Percentiles rank a stretch among this genome's conserved stretches.
phyloP scores from a whole-genome alignment of 2,113 vertebrate genomes.

The Xyrauchen texanus region DNA sequence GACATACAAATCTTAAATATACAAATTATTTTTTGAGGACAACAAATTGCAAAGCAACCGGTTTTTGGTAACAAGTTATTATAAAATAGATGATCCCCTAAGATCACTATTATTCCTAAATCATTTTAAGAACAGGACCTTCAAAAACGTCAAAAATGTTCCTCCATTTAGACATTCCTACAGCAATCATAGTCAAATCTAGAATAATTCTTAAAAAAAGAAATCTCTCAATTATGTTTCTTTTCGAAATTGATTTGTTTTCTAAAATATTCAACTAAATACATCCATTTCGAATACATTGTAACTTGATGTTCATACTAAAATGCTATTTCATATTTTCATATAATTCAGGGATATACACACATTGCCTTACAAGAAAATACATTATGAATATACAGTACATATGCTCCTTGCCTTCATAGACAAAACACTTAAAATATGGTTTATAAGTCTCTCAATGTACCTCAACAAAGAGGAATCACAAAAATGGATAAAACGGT shows the following conservation, averaged over 20 bases:
- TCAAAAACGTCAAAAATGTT: too few relatives aligned
- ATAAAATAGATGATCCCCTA: background rate
- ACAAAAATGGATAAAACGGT: slow-evolving; percentile 61
- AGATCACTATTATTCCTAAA: background rate
- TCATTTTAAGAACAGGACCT: too few relatives aligned
- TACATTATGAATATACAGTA: slow-evolving; percentile 61
- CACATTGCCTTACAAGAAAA: slow-evolving; percentile 56
- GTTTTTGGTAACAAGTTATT: background rate
- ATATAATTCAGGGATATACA: slow-evolving; percentile 49
- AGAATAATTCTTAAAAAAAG: background rate
- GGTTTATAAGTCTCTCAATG: slow-evolving; percentile 39
- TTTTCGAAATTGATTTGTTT: slow-evolving; percentile 8
- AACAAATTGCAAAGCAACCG: slow-evolving; percentile 23
- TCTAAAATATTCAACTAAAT: slow-evolving; percentile 4
- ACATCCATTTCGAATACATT: background rate
- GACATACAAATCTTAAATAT: slow-evolving; percentile 57
- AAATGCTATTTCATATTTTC: slow-evolving; percentile 20
- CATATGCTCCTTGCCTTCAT: slow-evolving; percentile 52
- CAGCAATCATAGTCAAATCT: too few relatives aligned
- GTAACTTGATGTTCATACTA: background rate
- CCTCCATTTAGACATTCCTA: too few relatives aligned
- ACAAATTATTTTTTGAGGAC: slow-evolving; percentile 46
- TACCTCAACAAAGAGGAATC: slow-evolving; percentile 53
- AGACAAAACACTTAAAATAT: slow-evolving; percentile 68
- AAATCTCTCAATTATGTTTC: background rate